phyloP scores from a whole-genome alignment of 64 coral and sea anemone species.

The Astreopora myriophthalma region DNA sequence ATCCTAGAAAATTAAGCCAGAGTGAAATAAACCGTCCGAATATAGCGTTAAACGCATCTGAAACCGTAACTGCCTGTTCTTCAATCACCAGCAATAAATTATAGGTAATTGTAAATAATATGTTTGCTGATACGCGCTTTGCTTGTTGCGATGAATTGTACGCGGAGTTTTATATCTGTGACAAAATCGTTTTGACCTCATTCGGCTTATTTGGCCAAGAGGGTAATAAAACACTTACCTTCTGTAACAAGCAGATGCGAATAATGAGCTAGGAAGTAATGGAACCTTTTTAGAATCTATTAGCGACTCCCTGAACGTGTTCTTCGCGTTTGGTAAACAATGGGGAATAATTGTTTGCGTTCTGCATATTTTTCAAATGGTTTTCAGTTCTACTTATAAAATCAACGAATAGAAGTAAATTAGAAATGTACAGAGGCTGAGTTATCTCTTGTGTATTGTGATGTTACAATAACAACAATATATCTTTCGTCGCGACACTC shows the following conservation, averaged over 20 bases:
- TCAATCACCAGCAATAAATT: not conserved
- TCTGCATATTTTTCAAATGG: not conserved
- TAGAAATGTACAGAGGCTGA: too few relatives aligned
- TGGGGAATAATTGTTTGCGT: not conserved
- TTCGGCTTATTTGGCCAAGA: not conserved
- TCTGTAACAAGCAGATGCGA: not conserved
- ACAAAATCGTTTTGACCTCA: not conserved
- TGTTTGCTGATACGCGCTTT: not conserved
- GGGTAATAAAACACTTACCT: not conserved
- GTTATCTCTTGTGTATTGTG: not conserved
- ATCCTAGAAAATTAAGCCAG: not conserved
- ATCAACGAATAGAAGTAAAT: not conserved
- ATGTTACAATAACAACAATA: not conserved
- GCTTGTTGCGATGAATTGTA: not conserved
- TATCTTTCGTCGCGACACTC: not conserved
- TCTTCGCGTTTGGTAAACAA: conserved; percentile 47
- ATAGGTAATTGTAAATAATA: not conserved
- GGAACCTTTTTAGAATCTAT: not conserved
- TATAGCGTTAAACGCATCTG: not conserved
- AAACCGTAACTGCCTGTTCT: not conserved
- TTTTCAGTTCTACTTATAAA: not conserved
- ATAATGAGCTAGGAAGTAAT: not conserved
- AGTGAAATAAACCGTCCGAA: not conserved
- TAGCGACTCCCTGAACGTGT: not conserved
- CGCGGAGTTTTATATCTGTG: not conserved